A percentile compares a stretch with the other conserved stretches of the same genome.
Conservation (phyloP, 2,113 vertebrate genomes). For the Sorex fumeus region DNA sequence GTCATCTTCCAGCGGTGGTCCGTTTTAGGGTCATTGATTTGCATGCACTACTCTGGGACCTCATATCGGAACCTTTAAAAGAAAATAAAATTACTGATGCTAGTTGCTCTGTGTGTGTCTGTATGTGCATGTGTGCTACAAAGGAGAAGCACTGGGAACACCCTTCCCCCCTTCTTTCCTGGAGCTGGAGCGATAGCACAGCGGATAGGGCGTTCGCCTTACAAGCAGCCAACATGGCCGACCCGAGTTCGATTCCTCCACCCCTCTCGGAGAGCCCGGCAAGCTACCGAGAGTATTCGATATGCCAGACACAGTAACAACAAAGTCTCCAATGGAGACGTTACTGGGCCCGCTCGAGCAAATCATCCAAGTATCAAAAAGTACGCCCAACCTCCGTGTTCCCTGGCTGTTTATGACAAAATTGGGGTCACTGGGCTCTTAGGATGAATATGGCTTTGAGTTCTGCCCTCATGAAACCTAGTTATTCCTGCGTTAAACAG, state of each 20-base stretch:
- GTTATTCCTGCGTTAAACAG: neutral
- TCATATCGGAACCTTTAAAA: slow-evolving; percentile 79
- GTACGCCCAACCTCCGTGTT: neutral
- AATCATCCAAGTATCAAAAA: neutral
- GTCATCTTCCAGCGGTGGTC: slow-evolving; percentile 38
- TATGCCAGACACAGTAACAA: too few relatives aligned
- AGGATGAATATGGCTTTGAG: too few relatives aligned
- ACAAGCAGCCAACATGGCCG: too few relatives aligned
- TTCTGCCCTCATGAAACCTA: neutral
- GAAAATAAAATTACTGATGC: slow-evolving; percentile 86
- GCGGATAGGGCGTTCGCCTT: too few relatives aligned
- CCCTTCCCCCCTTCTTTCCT: too few relatives aligned
- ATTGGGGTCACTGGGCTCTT: neutral
- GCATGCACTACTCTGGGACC: slow-evolving; percentile 84
- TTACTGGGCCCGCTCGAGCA: too few relatives aligned
- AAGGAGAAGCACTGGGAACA: neutral
- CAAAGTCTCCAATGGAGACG: too few relatives aligned
- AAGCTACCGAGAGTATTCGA: too few relatives aligned
- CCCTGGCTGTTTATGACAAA: neutral
- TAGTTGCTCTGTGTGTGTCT: slow-evolving; percentile 24
- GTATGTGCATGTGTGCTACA: neutral
- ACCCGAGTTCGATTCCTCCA: too few relatives aligned
- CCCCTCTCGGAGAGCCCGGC: too few relatives aligned
- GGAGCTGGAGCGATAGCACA: too few relatives aligned
- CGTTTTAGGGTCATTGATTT: slow-evolving; percentile 73